Base-by-base conservation (phyloP, 2,113 vertebrate species). In the Hylia prasina region DNA sequence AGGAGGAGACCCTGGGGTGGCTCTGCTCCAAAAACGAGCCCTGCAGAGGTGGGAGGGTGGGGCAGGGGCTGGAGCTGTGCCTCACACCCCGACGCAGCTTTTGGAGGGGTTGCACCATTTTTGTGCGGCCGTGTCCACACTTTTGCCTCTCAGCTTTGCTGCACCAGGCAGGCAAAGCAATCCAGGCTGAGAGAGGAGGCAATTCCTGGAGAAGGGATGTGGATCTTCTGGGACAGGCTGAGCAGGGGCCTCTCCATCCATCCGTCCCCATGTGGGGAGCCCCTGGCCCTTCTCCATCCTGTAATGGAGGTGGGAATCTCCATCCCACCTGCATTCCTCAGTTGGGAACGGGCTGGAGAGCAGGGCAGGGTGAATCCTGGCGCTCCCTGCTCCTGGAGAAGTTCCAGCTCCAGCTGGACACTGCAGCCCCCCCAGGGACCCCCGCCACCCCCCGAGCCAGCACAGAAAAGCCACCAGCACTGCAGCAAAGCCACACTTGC, bases 251-350 rank as follows among this genome's bases (percentile, higher is more conserved):
- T 15, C 33, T 56, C 44, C 68, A 28, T 37, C 56, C 56, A 8
- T 37, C n/a, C 70, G 9, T 28, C 4, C 44, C 56, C 31, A 2
- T 0, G 0, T 0, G 22, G 1, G 4, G 24, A 65, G 20, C 30
- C 25, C 39, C 53, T 0, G 0, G 20, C 44, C 0, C 1, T 0
- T 2, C 65, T 14, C 42, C 37, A 6, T 1, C 53, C 80, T 5
- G 3, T 10, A 5, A 28, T 31, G 51, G 51, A 30, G 51, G 30
- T 17, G 28, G 28, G 17, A 54, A 33, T 18, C 51, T 53, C 51
- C 51, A 30, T 30, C 51, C 51, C 51, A 30, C 7, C 16, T 30
- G 28, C 28, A 30, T 30, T 30, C 51, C n/a, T 50, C 65, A 0
- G 16, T 1, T 25, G 77, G 48, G 37, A 28, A 4, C 0, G 1